Base-by-base conservation (phyloP, 2,797 vertebrate genomes). In the Pantherophis alleghaniensis region DNA sequence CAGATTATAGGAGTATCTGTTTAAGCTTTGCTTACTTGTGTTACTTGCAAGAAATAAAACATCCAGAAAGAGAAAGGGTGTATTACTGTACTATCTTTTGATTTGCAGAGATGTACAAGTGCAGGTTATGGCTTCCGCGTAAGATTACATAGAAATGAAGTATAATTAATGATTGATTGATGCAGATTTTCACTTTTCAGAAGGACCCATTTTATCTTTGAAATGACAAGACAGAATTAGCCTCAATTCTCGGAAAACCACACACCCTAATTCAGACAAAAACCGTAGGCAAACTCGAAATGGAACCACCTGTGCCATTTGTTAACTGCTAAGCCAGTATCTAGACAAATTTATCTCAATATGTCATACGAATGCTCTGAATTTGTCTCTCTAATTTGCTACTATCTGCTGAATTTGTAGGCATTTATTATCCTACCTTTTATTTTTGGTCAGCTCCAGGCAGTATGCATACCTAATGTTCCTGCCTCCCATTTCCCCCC, bases 1-100 rank as follows among this genome's bases (percentile, higher is more conserved):
- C 7, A 22, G 94, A 96, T 94, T 89, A 60, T 22, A 20, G 47
- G 87, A 94, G 92, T 92, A 56, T 89, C 32, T 63, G 0, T 93
- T 91, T 94, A 89, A 83, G 18, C 88, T 93, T 20, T 89, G 2
- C 86, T 3, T 57, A 26, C 60, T 89, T 90, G 37, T 83, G 53
- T 91, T 83, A 37, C 28, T 91, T 57, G 61, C 26, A 87, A n/a
- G 69, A 59, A 51, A 32, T 51, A 24, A n/a, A 59, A 63, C 28
- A 2, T 7, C 28, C 79, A 47, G 42, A 83, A 83, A 42, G 37
- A 42, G 20, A 79, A 83, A 83, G 10, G 10, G 20, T 24, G 74
- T 37, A n/a, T 86, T 61, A 37, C 92, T 28, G 69, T 22, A n/a
- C 4, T 37, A 28, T 16, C 26, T 20, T 87, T 88, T 66, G 87